Evolutionary conservation across 2,113 vertebrate species (phyloP), one percentile per base, ranked within the genome.

Genomic region (Motacilla alba): DNA sequence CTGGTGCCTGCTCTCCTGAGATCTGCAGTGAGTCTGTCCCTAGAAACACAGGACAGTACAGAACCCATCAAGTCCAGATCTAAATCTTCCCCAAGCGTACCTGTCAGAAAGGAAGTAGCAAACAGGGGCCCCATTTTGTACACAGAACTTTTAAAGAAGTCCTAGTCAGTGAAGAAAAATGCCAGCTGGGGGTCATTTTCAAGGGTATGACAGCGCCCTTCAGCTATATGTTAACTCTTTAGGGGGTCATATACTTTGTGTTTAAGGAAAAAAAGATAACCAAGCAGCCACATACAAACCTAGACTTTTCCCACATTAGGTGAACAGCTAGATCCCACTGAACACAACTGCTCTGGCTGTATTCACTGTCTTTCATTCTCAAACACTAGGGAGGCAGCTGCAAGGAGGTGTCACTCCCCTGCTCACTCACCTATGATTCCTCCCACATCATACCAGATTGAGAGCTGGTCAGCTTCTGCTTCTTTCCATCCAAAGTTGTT

Each of bases 361-460:
- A n/a, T n/a, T 28, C 1, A 1, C 31, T 24, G 14, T 11, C 28
- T 28, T 52, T 53, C 68, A 13, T 52, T 60, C 79, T 69, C 68
- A 81, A 72, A 87, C 0, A 1, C 44, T 10, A 33, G 24, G 35
- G 58, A 35, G 20, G 31, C 28, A 90, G 28, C 44, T 60, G 73
- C 73, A 73, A n/a, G 59, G 92, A 72, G 55, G 37, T 56, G 41
- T 41, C n/a, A 28, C 12, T 80, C 4, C 28, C 30, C 31, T 85
- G 37, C 10, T 46, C n/a, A 83, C 98, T 95, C 95, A 99, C 99
- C 99, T 95, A 99, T 53, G 84, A 99, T 99, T 75, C 99, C 99
- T 69, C 99, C 99, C 5, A 99, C 99, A 12, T 99, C 99, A 39
- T 99, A 99, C 99, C 99, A 99, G 81, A 99, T 98, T 0, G 99